Base-by-base conservation (phyloP, 2,113 vertebrate species). In the Hymenochirus boettgeri region DNA sequence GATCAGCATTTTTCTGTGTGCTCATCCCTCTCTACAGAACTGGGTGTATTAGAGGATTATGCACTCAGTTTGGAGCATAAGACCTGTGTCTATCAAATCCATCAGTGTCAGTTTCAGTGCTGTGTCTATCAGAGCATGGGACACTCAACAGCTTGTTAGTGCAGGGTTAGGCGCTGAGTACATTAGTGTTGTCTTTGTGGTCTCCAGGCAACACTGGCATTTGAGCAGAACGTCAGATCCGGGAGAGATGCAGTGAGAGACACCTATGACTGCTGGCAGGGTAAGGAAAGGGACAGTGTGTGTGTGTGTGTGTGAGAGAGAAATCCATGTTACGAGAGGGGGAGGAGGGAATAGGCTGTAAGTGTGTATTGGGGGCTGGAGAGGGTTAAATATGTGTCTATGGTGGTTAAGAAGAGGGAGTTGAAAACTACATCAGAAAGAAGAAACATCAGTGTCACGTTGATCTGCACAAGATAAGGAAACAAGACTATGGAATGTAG, bases 131-230 rank as follows among this genome's bases (percentile, higher is more conserved):
- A 35, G 33, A 3, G 15, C 10, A 13, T 1, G 33, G 15, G 10
- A 11, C 33, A 9, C 33, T 11, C 15, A 35, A 2, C 33, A 35
- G 33, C 10, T 13, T 35, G 33, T 35, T 2, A 35, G 33, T 13
- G 4, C 33, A 35, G 33, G 33, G 10, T 35, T 64, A 64, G 55
- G 35, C 33, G 37, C 61, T 24, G 51, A 56, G 52, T 42, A 65
- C 24, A 65, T 65, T 65, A 57, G 42, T 65, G 63, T 65, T 65
- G 63, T 65, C 63, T 57, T 23, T 45, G 45, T 50, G 23, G 63
- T 65, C 63, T 65, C 63, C 23, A 26, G 42, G 63, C 63, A 66
- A 50, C 58, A 23, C 39, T 48, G 37, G 47, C 56, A 65, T 65
- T 65, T 47, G 47, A 21, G 47, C 17, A 48, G 24, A 25, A 54